These are phyloP conservation scores for Schizothorax lantsangensis DNA, from an alignment of 2,797 vertebrate species.

Conservation along the genomic window DNA sequence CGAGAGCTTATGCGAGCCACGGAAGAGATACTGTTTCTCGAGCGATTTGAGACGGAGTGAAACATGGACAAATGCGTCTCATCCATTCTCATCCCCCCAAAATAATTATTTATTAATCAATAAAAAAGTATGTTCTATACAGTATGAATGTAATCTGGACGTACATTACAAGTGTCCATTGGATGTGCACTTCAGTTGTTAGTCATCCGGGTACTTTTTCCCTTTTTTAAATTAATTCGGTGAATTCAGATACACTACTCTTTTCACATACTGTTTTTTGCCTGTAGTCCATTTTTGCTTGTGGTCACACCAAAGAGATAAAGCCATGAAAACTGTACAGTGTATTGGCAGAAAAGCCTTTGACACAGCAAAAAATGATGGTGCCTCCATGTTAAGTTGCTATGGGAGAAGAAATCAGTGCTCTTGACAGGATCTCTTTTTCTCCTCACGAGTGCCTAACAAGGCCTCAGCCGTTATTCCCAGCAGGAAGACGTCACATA, in stretches of 20 bases:
- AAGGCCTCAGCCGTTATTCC: slow-evolving; percentile 61
- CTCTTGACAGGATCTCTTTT: slow-evolving; percentile 59
- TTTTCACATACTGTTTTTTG: neutral
- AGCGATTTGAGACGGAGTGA: too few species aligned
- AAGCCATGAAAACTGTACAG: neutral
- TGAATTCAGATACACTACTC: neutral
- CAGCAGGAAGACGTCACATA: slow-evolving; percentile 61
- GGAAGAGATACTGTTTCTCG: too few species aligned
- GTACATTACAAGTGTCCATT: neutral
- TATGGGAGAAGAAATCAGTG: slow-evolving; percentile 32
- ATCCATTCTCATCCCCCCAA: too few species aligned
- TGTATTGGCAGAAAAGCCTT: slow-evolving; percentile 7
- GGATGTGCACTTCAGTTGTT: neutral
- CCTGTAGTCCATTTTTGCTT: neutral
- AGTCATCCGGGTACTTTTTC: neutral
- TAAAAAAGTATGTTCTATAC: neutral
- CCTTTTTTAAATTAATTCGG: neutral
- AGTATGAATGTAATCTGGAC: neutral
- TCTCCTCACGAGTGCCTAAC: slow-evolving; percentile 57
- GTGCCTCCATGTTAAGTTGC: slow-evolving; percentile 45
- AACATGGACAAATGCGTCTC: too few species aligned
- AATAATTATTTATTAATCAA: neutral
- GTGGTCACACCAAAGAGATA: neutral
- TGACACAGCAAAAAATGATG: slow-evolving; percentile 55
- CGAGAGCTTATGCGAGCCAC: too few species aligned